These are phyloP conservation scores for Lagothrix lagotricha DNA, from an alignment of 2,797 vertebrate species.

Conservation along the genomic window DNA sequence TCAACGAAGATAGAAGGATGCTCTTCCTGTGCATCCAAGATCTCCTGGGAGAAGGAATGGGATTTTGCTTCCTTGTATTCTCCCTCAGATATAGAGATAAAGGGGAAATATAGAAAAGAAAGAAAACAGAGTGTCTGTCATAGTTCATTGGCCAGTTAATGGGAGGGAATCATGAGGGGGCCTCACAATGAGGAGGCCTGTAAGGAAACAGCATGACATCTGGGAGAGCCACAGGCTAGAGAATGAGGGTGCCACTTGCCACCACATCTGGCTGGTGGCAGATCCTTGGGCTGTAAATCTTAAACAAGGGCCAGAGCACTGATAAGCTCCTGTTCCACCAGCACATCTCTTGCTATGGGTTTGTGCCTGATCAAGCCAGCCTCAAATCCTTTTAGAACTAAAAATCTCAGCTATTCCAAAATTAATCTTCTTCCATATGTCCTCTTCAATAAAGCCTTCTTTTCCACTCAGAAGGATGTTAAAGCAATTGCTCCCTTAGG, in stretches of 20 bases:
- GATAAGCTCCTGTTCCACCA: not conserved
- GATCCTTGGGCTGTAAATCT: not conserved
- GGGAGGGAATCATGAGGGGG: not conserved
- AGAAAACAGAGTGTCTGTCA: not conserved
- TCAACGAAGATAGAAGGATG: not conserved
- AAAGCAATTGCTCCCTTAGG: constrained; percentile 40
- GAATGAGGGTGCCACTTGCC: not conserved
- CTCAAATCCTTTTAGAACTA: constrained; percentile 36
- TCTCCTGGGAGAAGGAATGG: not conserved
- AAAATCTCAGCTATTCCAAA: constrained; percentile 6
- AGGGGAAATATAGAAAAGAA: not conserved
- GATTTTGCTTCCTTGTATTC: not conserved
- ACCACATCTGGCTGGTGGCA: not conserved
- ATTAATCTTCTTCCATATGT: constrained; percentile 16
- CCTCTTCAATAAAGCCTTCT: constrained; percentile 27
- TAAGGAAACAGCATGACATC: not conserved
- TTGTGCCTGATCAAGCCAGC: constrained; percentile 26
- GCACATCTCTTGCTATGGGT: not conserved
- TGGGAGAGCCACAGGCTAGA: not conserved
- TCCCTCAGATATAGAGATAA: not conserved
- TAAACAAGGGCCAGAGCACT: not conserved
- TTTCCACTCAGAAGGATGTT: constrained; percentile 33
- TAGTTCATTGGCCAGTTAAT: not conserved
- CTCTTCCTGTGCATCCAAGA: not conserved
- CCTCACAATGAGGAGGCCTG: not conserved